A percentile compares a stretch with the other conserved stretches of the same genome.
Evolutionary conservation across 2,797 vertebrate species (phyloP).

Genomic region (Sebastes jordani): DNA sequence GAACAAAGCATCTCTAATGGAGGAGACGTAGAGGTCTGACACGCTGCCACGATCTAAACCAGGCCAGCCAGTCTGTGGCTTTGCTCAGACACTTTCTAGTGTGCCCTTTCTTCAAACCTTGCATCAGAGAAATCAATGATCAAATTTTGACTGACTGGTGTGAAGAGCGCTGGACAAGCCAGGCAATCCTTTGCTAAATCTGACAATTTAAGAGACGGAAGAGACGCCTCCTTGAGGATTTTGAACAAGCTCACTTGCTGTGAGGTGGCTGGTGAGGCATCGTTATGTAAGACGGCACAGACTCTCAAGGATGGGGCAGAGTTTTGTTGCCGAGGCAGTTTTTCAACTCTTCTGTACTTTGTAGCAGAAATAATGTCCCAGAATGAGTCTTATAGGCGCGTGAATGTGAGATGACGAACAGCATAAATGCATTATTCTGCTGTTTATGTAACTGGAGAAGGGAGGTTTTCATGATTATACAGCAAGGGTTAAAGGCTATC

Average conservation of each 20-base stretch:
- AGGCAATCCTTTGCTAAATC: constrained; percentile 53
- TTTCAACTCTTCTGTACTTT: constrained; percentile 41
- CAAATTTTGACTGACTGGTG: constrained; percentile 57
- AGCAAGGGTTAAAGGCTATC: constrained; percentile 19
- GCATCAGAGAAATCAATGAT: constrained; percentile 63
- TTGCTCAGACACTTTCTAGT: constrained; percentile 52
- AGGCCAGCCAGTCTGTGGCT: constrained; percentile 36
- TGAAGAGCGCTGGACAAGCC: constrained; percentile 50
- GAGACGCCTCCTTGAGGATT: constrained; percentile 53
- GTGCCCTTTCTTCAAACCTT: constrained; percentile 48
- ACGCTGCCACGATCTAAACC: constrained; percentile 57
- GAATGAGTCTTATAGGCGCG: constrained; percentile 32
- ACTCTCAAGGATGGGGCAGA: constrained; percentile 55
- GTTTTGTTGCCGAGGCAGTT: constrained; percentile 56
- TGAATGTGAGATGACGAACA: constrained; percentile 27
- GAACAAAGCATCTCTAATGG: constrained; percentile 51
- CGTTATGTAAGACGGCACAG: constrained; percentile 65
- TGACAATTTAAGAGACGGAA: constrained; percentile 55
- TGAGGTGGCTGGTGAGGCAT: constrained; percentile 58
- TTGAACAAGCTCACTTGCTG: constrained; percentile 49
- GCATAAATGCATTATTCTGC: constrained; percentile 24
- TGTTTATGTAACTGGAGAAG: constrained; percentile 37
- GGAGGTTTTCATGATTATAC: constrained; percentile 12
- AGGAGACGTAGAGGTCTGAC: constrained; percentile 58
- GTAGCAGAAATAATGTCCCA: constrained; percentile 43